Evolutionary conservation across 2,888 invertebrate species (phyloP), one percentile per base, ranked within the genome.

Genomic region (Noctua janthe): DNA sequence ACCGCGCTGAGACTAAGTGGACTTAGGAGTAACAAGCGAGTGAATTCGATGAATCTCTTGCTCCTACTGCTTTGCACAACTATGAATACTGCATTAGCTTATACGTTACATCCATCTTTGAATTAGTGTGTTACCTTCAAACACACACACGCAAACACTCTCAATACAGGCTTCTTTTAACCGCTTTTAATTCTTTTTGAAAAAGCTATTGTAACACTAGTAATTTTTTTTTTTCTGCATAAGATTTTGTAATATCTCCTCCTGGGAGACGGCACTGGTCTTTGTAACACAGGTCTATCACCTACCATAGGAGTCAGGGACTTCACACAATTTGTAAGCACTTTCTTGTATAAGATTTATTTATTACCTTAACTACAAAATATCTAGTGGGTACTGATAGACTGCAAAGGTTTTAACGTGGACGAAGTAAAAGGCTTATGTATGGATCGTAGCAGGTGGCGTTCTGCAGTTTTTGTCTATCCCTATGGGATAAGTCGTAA

Each of bases 1-100:
- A 43, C 78, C 67, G 59, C 69, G 62, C 71, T 43, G 49, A 70
- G 80, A 69, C 77, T 83, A 86, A 85, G 80, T 82, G 82, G 80
- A 80, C 80, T 84, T 81, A 84, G 69, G n/a, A 79, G 59, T 59
- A 84, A 66, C 71, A 78, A 62, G 74, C 71, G 49, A 86, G 73
- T 56, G 74, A 67, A 82, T 72, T 80, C 76, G 70, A 78, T 70
- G 64, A 89, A 74, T 74, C 69, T 74, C 74, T 39, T 74, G 59
- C 71, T 76, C n/a, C 69, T 73, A 70, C 59, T 75, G 43, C 8
- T 43, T 43, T 43, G 43, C 70, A 49, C n/a, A 69, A 84, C 76
- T 81, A 74, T 67, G 72, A 78, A 75, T 76, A 76, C 29, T 80
- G 72, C 67, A 78, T 81, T 47, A 49, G n/a, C 39, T 29, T 79